These are phyloP conservation scores for Mormyrus proboscirostris DNA, from an alignment of 2,797 vertebrate genomes.

Conservation along the genomic window DNA sequence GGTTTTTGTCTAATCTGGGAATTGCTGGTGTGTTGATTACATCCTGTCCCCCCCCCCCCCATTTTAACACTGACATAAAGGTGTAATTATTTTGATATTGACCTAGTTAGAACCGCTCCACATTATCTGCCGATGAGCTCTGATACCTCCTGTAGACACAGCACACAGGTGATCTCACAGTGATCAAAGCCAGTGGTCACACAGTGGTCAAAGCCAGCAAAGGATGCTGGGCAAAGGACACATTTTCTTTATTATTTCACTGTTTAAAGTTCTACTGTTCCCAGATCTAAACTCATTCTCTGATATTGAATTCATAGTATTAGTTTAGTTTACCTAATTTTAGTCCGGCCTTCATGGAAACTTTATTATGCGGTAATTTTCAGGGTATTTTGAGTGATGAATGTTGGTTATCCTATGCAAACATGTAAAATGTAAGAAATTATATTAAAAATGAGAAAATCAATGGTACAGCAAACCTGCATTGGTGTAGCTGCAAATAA, in stretches of 20 bases:
- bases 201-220: background rate
- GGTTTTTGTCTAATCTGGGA: background rate
- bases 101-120: background rate
- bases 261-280: background rate
- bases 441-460: background rate
- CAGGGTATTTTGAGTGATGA: background rate
- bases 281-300: background rate
- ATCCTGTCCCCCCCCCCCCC: background rate
- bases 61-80: background rate
- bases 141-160: background rate
- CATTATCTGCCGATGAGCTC: background rate
- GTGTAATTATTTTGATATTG: slow-evolving; percentile 20
- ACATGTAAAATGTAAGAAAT: background rate
- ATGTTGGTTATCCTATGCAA: background rate
- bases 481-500: background rate
- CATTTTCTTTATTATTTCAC: background rate
- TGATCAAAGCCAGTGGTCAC: too few relatives aligned
- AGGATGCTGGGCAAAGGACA: background rate
- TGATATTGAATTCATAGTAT: background rate
- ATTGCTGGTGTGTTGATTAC: slow-evolving; percentile 14
- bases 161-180: background rate
- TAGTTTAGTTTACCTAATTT: background rate
- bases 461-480: background rate
- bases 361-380: background rate
- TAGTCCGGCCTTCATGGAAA: background rate